Evolutionary conservation across 2,797 vertebrate species (phyloP).

Genomic region (Pipistrellus nathusii): DNA sequence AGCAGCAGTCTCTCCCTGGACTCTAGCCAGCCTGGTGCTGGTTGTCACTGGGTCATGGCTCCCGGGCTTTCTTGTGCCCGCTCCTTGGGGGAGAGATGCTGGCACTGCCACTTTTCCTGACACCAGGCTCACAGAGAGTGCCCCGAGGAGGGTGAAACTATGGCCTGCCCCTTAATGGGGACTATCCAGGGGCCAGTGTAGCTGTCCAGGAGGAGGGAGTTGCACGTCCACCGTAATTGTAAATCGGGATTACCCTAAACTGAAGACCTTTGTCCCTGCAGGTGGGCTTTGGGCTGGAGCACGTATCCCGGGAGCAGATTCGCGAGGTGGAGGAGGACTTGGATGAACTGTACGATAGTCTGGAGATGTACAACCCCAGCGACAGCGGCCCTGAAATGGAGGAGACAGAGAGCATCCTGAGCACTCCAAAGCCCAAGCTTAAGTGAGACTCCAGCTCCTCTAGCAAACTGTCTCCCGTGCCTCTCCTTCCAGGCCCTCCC

Average conservation of each 20-base stretch:
- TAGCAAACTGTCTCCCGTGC: not conserved
- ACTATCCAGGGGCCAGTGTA: not conserved
- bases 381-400: constrained; percentile 98
- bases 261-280: constrained; percentile 65
- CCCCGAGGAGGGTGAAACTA: not conserved
- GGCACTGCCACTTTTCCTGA: not conserved
- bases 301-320: constrained; percentile 95
- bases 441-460: constrained; percentile 71
- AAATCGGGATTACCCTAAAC: not conserved
- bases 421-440: constrained; percentile 96
- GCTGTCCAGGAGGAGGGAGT: not conserved
- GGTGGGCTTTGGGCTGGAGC: constrained; percentile 94
- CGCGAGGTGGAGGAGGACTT: constrained; percentile 98
- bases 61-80: not conserved
- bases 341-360: constrained; percentile 97
- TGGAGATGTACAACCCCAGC: constrained; percentile 99
- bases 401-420: constrained; percentile 97
- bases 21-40: not conserved
- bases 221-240: not conserved
- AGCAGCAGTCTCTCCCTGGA: not conserved
- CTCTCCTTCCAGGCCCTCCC: not conserved
- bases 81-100: not conserved
- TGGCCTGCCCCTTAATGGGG: not conserved
- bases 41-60: not conserved
- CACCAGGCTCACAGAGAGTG: not conserved